A percentile compares a stretch with the other conserved stretches of the same genome.
phyloP scores from a whole-genome alignment of 2,888 invertebrate species.

The Parnassius smintheus region DNA sequence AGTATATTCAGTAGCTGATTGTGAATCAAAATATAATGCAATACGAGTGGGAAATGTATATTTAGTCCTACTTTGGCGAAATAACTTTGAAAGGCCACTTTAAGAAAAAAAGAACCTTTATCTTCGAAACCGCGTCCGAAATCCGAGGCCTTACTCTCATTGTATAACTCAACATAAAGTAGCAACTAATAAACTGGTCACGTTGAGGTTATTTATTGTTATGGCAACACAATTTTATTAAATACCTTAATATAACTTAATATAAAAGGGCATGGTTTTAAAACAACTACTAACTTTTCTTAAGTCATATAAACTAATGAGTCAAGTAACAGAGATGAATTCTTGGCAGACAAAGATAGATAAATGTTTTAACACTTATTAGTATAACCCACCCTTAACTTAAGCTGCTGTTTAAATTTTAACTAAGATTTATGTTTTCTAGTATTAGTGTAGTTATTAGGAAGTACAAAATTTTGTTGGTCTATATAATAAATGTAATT shows the following conservation, averaged over 20 bases:
- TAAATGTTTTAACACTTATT: constrained; percentile 28
- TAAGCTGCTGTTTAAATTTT: constrained; percentile 21
- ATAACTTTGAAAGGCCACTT: constrained; percentile 50
- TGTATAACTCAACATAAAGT: constrained; percentile 58
- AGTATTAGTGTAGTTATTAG: constrained; percentile 10
- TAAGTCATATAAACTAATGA: constrained; percentile 25
- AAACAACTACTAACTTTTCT: constrained; percentile 12
- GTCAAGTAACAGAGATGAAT: constrained; percentile 25
- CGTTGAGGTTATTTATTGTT: constrained; percentile 76
- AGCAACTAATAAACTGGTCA: constrained; percentile 75
- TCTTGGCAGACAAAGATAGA: constrained; percentile 26
- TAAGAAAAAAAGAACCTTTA: constrained; percentile 39
- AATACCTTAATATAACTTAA: constrained; percentile 37
- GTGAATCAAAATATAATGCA: constrained; percentile 40
- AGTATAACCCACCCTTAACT: constrained; percentile 24
- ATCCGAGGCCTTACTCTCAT: constrained; percentile 56
- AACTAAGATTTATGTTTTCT: constrained; percentile 24
- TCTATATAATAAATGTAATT: too few species aligned
- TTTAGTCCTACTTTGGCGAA: constrained; percentile 44
- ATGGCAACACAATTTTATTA: constrained; percentile 63
- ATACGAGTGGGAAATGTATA: constrained; percentile 53
- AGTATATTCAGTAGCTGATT: constrained; percentile 38
- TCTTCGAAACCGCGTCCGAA: constrained; percentile 49
- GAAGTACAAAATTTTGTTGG: background rate
- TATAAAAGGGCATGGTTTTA: constrained; percentile 2